Evolutionary conservation across 1,140 invertebrate genomes (phyloP), one percentile per base, ranked within the genome.

Genomic region (Olivierus martensii): DNA sequence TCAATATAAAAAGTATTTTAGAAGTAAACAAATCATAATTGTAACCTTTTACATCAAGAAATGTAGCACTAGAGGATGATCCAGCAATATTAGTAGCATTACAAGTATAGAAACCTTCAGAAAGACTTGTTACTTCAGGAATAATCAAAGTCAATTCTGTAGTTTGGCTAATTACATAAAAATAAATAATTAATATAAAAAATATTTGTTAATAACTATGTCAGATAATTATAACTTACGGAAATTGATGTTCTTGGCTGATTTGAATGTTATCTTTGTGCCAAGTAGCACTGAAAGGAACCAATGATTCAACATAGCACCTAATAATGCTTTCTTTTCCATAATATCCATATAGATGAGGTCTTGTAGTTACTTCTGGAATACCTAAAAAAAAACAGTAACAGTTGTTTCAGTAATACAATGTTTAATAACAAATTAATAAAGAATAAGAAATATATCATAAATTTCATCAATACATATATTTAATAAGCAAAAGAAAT

Each of bases 11-110:
- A n/a, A n/a, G n/a, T n/a, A n/a, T n/a, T n/a, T n/a, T n/a, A n/a
- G n/a, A 28, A 28, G 9, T 28, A 28, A 6, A 28, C 22, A 9
- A 28, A 2, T 28, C 28, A 28, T 28, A 2, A 28, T 28, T 28
- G 9, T 28, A 6, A 28, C 94, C 90, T 69, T 93, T 87, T 11
- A 98, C 82, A 61, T 87, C 80, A 10, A 98, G 73, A 74, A 88
- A 92, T 7, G 85, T 87, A 10, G 88, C 89, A 51, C 83, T 81
- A 36, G 84, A 86, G 14, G 87, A 76, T 44, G 81, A 80, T 9
- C 94, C 94, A 19, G 91, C 93, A 2, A 91, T 78, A 69, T 99
- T 99, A n/a, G 82, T 76, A 0, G 91, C 92, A 52, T 84, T 84
- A 49, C 94, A 79, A 6, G 90, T 92, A 67, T 98, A 99, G 5